phyloP scores from a whole-genome alignment of 2,888 invertebrate genomes.

The Erebia epiphron region DNA sequence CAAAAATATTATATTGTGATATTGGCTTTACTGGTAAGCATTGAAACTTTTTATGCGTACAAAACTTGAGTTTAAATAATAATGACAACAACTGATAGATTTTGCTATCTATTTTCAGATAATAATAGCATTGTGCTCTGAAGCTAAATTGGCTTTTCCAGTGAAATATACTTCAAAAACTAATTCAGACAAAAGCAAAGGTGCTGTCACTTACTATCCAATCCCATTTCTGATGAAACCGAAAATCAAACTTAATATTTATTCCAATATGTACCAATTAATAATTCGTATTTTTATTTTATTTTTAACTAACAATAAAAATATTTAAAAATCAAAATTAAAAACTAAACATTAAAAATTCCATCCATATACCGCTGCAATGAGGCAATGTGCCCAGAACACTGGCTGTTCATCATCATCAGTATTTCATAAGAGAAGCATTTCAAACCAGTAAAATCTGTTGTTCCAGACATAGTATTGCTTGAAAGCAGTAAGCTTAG shows the following conservation, averaged over 20 bases:
- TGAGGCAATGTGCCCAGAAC: too few species aligned
- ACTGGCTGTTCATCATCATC: too few species aligned
- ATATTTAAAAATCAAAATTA: too few species aligned
- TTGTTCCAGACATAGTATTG: conserved; percentile 2
- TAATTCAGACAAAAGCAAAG: not conserved
- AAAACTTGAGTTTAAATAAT: not conserved
- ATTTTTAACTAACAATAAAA: too few species aligned
- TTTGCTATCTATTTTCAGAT: not conserved
- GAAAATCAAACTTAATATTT: too few species aligned
- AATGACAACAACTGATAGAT: not conserved
- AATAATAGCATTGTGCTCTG: not conserved
- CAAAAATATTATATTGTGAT: not conserved
- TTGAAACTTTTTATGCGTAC: not conserved
- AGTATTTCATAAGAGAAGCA: too few species aligned
- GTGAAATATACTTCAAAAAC: not conserved
- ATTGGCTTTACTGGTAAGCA: conserved; percentile 2
- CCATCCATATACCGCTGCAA: too few species aligned
- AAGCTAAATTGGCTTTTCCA: not conserved
- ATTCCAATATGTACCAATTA: too few species aligned
- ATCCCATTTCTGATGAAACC: too few species aligned
- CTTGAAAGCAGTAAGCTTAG: not conserved
- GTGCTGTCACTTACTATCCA: not conserved
- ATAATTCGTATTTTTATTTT: too few species aligned
- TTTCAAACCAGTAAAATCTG: too few species aligned
- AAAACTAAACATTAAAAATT: too few species aligned